A percentile compares a stretch with the other conserved stretches of the same genome.
Evolutionary conservation across 2,797 vertebrate genomes (phyloP).

Genomic region (Nothura maculosa): DNA sequence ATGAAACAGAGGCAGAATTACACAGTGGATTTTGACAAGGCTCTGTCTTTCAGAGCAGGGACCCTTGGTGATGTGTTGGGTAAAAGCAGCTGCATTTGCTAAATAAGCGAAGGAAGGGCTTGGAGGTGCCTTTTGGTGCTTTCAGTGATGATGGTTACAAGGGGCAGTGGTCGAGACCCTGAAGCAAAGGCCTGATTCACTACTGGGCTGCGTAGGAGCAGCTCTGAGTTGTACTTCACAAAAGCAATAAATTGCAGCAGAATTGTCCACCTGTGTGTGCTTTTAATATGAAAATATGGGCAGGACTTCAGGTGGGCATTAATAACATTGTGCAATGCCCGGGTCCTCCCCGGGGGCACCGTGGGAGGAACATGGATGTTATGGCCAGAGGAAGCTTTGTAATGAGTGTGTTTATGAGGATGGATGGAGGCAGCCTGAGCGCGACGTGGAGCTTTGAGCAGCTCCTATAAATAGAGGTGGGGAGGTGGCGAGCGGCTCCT

Average conservation of each 20-base stretch:
- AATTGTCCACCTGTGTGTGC: accelerated
- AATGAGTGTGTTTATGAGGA: constrained; percentile 61
- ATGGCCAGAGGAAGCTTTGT: constrained; percentile 14
- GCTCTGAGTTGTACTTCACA: neutral
- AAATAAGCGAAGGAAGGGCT: neutral
- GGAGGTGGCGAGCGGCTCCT: constrained; percentile 39
- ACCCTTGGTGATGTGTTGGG: accelerated
- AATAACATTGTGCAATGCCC: neutral
- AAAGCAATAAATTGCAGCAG: neutral
- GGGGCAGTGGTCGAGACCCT: neutral
- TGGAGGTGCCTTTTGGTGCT: neutral
- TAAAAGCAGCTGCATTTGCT: neutral
- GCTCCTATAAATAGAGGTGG: constrained; percentile 66
- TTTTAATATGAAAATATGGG: accelerated
- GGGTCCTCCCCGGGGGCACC: neutral
- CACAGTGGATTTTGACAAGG: neutral
- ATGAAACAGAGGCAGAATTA: neutral
- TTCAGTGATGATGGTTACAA: neutral
- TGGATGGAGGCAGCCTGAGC: constrained; percentile 8
- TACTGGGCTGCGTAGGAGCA: accelerated
- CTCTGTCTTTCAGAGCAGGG: neutral
- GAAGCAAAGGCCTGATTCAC: accelerated
- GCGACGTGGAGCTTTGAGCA: constrained; percentile 30
- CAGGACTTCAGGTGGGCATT: neutral
- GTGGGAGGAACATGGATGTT: neutral